Evolutionary conservation across 1,140 invertebrate species (phyloP).

Genomic region (Frieseomelitta varia): DNA sequence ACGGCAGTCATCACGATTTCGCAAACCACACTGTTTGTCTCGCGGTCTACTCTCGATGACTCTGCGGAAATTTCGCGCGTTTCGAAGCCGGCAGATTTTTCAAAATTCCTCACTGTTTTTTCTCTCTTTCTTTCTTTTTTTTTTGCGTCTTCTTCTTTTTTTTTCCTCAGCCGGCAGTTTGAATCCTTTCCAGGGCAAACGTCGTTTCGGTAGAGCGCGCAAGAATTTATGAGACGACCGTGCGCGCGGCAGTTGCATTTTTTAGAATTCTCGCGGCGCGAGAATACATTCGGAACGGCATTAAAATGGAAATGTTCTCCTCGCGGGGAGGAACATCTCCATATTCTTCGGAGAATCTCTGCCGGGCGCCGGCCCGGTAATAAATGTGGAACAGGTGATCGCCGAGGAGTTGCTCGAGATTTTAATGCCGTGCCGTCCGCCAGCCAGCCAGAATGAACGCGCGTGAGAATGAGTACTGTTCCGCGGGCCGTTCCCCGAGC

Average conservation of each 20-base stretch:
- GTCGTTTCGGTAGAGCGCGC: background rate
- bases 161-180: background rate
- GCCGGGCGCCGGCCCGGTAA: background rate
- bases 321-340: conserved; percentile 19
- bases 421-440: conserved; percentile 2
- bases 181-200: background rate
- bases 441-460: background rate
- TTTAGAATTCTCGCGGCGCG: conserved; percentile 11
- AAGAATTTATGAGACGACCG: conserved; percentile 9
- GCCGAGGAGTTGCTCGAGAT: conserved; percentile 16
- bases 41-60: background rate
- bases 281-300: conserved; percentile 28
- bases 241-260: background rate
- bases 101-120: too few species aligned
- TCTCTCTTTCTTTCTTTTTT: too few species aligned
- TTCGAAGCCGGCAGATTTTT: background rate
- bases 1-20: conserved; percentile 44
- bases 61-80: background rate
- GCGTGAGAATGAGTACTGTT: background rate
- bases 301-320: conserved; percentile 46
- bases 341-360: conserved; percentile 27
- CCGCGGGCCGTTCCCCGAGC: background rate
- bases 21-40: background rate
- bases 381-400: conserved; percentile 44
- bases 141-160: too few species aligned